Evolutionary conservation across 2,113 vertebrate genomes (phyloP).

Genomic region (Silurus meridionalis): DNA sequence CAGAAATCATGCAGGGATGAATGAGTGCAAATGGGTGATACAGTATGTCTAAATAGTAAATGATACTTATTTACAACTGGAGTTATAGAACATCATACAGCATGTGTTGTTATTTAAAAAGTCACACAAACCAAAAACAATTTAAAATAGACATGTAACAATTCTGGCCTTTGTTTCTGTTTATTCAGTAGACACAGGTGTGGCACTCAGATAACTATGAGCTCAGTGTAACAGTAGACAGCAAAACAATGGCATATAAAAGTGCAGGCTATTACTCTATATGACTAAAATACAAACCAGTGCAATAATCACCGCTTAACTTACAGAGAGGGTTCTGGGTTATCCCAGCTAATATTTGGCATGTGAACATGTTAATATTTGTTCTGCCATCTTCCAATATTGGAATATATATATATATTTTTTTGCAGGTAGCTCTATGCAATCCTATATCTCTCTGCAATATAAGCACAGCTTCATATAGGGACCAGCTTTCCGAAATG

Average conservation of each 20-base stretch:
- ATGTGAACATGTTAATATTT: slow-evolving; percentile 8
- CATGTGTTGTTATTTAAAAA: background rate
- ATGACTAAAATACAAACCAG: slow-evolving; percentile 34
- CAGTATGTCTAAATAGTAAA: background rate
- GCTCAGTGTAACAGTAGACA: slow-evolving; percentile 32
- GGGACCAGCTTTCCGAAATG: slow-evolving; percentile 5
- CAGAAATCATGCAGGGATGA: background rate
- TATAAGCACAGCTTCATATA: slow-evolving; percentile 3
- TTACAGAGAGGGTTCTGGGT: slow-evolving; percentile 9
- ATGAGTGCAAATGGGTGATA: background rate
- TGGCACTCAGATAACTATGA: slow-evolving; percentile 42
- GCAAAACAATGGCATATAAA: slow-evolving; percentile 31
- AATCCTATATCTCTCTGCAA: background rate
- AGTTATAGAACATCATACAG: background rate
- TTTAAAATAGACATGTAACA: background rate
- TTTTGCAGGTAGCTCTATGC: background rate
- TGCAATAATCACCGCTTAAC: slow-evolving; percentile 21
- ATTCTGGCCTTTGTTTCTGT: slow-evolving; percentile 35
- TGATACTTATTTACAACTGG: background rate
- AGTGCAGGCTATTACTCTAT: slow-evolving; percentile 14
- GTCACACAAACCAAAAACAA: background rate
- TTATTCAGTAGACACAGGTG: slow-evolving; percentile 51
- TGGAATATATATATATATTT: background rate
- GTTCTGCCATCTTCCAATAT: background rate
- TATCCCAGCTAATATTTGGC: slow-evolving; percentile 5